phyloP scores from a whole-genome alignment of 2,113 vertebrate species.

The Podilymbus podiceps region DNA sequence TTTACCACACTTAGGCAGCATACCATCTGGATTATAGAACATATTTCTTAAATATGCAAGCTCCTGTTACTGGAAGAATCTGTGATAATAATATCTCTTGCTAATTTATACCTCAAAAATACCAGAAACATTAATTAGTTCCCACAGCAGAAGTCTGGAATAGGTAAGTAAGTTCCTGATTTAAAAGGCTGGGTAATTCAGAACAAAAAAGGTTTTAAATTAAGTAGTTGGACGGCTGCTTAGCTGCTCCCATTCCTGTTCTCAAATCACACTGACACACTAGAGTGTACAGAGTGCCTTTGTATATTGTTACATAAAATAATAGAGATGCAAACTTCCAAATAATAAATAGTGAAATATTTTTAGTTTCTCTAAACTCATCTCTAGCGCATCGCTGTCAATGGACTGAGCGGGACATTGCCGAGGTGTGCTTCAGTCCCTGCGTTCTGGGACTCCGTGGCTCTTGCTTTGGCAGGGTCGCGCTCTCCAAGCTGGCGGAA shows the following conservation, averaged over 20 bases:
- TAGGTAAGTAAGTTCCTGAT: neutral
- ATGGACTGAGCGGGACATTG: neutral
- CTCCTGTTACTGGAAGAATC: conserved; percentile 15
- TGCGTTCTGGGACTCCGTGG: neutral
- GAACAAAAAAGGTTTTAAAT: conserved; percentile 9
- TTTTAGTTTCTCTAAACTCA: neutral
- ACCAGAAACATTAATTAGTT: conserved; percentile 2
- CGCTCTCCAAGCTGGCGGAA: neutral
- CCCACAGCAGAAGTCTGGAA: neutral
- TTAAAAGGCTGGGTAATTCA: neutral
- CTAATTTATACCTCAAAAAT: conserved; percentile 22
- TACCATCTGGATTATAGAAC: conserved; percentile 5
- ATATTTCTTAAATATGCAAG: neutral
- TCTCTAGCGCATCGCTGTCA: neutral
- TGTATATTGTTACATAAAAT: neutral
- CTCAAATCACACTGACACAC: neutral
- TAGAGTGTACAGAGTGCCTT: neutral
- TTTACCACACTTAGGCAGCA: conserved; percentile 5
- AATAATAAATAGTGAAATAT: neutral
- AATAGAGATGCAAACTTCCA: neutral
- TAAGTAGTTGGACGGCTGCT: neutral
- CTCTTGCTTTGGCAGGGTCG: neutral
- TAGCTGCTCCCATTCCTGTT: neutral
- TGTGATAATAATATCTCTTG: neutral
- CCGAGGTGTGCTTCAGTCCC: neutral